Conservation (phyloP, 2,113 vertebrate species). For the Pomatostomus ruficeps region DNA sequence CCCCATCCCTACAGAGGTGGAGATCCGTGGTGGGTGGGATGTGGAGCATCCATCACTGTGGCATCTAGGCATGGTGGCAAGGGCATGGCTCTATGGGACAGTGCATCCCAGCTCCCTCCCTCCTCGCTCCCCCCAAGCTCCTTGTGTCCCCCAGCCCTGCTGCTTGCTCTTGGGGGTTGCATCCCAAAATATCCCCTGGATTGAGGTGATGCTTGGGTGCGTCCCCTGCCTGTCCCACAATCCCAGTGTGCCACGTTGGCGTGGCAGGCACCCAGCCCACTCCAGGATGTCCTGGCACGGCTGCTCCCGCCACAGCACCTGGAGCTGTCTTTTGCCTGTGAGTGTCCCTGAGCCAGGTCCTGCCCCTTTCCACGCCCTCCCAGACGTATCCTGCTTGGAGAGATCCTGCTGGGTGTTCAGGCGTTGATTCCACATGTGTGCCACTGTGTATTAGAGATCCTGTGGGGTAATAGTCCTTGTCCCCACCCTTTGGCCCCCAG, state of each 20-base stretch:
- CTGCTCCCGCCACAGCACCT: fast-evolving
- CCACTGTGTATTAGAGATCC: not conserved
- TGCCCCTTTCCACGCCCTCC: not conserved
- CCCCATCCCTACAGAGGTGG: not conserved
- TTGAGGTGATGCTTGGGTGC: not conserved
- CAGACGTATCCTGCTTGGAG: not conserved
- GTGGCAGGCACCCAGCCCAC: not conserved
- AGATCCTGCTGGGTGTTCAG: not conserved
- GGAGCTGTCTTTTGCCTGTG: not conserved
- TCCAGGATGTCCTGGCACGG: not conserved
- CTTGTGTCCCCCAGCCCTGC: not conserved
- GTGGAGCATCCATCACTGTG: fast-evolving
- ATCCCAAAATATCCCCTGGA: not conserved
- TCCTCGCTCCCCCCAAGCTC: not conserved
- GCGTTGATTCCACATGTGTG: not conserved
- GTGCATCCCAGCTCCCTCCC: not conserved
- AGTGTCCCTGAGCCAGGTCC: not conserved
- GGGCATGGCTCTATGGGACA: not conserved
- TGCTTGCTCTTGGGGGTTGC: not conserved
- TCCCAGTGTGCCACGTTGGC: not conserved
- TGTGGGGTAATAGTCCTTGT: not conserved
- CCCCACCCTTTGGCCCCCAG: not conserved
- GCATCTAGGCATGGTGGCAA: not conserved
- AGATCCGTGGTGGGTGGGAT: not conserved
- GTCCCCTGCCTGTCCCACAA: not conserved